Evolutionary conservation across 37 sponge, comb jelly and placozoan genomes (phyloP), one percentile per base, ranked within the genome.

Genomic region (Spongilla lacustris): DNA sequence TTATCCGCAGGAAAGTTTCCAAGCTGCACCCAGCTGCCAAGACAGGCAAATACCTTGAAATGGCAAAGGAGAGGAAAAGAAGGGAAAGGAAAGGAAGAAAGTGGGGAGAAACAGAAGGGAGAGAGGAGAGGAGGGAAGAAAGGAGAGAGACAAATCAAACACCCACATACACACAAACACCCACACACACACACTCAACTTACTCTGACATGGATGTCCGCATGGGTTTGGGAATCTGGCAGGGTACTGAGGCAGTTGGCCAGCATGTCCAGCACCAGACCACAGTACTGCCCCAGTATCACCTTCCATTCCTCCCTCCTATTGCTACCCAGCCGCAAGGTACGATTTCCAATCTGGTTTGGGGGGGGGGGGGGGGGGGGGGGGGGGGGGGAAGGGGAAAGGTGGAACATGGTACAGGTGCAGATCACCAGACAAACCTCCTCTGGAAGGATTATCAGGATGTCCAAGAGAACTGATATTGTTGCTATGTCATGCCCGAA

Each of bases 371-470:
- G 28, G 73, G 71, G 41, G 27, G 67, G 33, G 74, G 76, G 49
- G 8, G 31, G n/a, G 36, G 30, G 41, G 71, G 71, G 48, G 25
- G 69, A 19, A 77, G 32, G 38, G 48, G 67, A 41, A 36, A 22
- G 29, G 41, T 50, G 29, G n/a, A n/a, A n/a, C n/a, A n/a, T n/a
- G n/a, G 76, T 26, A 66, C 50, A 41, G 26, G 26, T 36, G 66
- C 9, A 31, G 29, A 2, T n/a, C n/a, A n/a, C n/a, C 4, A 17
- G 24, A 71, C 82, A 27, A 35, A 94, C 92, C 84, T 96, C 96
- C 49, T 96, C 94, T 11, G 95, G 95, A 22, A 96, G 86, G 11
- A 89, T 75, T 1, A 77, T 86, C n/a, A 96, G 83, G 29, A 91
- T 77, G 14, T 96, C 95, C 41, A 96, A 73, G 26, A 96, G 75